Evolutionary conservation across 2,888 invertebrate species (phyloP).

Genomic region (Drosophila eohydei): DNA sequence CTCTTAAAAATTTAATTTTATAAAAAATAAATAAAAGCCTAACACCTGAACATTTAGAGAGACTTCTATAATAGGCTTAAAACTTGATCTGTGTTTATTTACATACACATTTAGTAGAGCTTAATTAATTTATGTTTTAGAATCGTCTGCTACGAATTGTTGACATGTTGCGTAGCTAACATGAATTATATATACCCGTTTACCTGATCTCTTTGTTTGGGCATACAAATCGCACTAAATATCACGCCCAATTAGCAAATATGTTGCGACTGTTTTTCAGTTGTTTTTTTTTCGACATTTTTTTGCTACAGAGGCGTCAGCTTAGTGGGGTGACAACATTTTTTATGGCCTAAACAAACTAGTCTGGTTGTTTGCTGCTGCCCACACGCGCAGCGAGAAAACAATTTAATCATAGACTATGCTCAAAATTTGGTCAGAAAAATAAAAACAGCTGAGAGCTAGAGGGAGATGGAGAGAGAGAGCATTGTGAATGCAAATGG

Average conservation of each 20-base stretch:
- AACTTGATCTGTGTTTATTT: neutral
- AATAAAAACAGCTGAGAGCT: constrained; percentile 24
- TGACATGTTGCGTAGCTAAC: neutral
- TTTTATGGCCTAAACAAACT: constrained; percentile 55
- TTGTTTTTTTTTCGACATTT: neutral
- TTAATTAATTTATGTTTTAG: neutral
- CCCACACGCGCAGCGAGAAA: constrained; percentile 32
- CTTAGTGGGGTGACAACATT: constrained; percentile 45
- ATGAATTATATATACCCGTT: constrained; percentile 6
- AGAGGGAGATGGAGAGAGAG: neutral
- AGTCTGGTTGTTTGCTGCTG: constrained; percentile 36
- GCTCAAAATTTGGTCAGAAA: constrained; percentile 39
- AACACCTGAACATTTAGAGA: neutral
- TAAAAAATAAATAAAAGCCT: neutral
- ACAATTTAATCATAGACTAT: constrained; percentile 44
- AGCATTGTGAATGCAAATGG: constrained; percentile 54
- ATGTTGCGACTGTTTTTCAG: constrained; percentile 21
- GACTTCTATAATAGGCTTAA: neutral
- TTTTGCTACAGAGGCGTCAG: constrained; percentile 13
- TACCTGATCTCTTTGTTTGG: constrained; percentile 11
- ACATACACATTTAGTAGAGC: constrained; percentile 1
- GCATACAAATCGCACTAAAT: constrained; percentile 27
- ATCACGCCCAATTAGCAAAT: constrained; percentile 43
- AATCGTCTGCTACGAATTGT: neutral
- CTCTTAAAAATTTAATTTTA: too few relatives aligned